phyloP scores from a whole-genome alignment of 2,888 invertebrate genomes.

The Allygus modestus region DNA sequence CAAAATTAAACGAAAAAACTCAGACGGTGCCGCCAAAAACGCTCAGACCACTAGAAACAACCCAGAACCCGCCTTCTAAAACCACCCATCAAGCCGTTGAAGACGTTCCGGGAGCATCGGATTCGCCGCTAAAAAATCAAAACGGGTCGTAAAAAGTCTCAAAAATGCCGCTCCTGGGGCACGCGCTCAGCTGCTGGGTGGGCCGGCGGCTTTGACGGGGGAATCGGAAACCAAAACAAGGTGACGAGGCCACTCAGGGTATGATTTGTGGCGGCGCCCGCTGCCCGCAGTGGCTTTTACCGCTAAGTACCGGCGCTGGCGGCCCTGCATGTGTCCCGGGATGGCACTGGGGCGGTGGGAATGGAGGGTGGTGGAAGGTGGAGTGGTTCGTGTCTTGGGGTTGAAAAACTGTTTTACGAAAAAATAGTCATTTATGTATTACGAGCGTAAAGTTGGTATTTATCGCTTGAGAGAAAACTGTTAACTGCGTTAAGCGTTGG shows the following conservation, averaged over 20 bases:
- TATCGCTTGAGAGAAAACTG: too few species aligned
- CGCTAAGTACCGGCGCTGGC: constrained; percentile 21
- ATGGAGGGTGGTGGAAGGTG: neutral
- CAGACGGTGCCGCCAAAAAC: neutral
- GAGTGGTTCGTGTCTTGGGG: neutral
- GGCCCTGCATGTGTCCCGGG: neutral
- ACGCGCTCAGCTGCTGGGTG: constrained; percentile 28
- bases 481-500: too few species aligned
- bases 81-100: constrained; percentile 27
- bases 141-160: constrained; percentile 14
- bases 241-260: constrained; percentile 20
- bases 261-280: constrained; percentile 54
- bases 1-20: too few species aligned
- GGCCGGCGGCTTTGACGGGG: constrained; percentile 25
- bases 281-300: constrained; percentile 49
- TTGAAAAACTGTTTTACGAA: too few species aligned
- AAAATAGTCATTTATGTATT: too few species aligned
- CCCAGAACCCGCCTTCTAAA: constrained; percentile 11
- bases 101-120: neutral
- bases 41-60: neutral
- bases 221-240: constrained; percentile 39
- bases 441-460: too few species aligned
- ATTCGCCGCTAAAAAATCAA: constrained; percentile 33
- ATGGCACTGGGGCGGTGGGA: neutral
- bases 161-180: constrained; percentile 1